Base-by-base conservation (phyloP, 2,797 vertebrate species). In the Serranus cabrilla region DNA sequence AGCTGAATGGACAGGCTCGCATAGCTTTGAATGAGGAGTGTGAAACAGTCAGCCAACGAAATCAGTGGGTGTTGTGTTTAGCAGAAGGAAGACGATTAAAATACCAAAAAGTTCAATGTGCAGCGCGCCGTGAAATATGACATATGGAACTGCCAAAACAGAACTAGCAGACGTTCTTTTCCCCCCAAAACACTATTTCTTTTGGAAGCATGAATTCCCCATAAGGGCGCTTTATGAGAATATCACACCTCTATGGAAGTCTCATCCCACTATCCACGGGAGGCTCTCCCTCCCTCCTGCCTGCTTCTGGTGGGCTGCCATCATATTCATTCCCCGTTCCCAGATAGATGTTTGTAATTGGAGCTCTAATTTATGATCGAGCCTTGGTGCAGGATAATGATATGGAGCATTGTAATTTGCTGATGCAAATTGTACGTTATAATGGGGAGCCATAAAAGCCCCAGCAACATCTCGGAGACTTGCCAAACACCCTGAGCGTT, bases 381-480 rank as follows among this genome's bases (percentile, higher is more conserved):
- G 93, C 92, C 91, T 91, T 81, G 91, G 91, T 89, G 91, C 91
- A 75, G 89, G 92, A 94, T 95, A 94, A 95, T 94, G 94, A 95
- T 94, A 95, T 95, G 84, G 91, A 94, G 94, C 92, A 94, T 94
- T 94, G 93, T 95, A 95, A 95, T 95, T 95, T 95, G 94, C 94
- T 95, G 94, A 95, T 94, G 94, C 93, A 94, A 95, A 96, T 94
- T 94, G 93, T 94, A 94, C 90, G 90, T 94, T 95, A 93, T 95
- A 95, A 95, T 94, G 89, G 93, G 92, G 84, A 92, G 89, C 91
- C 92, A 94, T 95, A 95, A 96, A 95, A 93, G 88, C 91, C 86
- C 87, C 77, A 46, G 92, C 90, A 94, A 92, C 92, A 92, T 93
- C 92, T 92, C 91, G 86, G 93, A 93, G 93, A 94, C 94, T 93